These are phyloP conservation scores for Acrobasis consociella DNA, from an alignment of 2,888 invertebrate species.

Conservation along the genomic window DNA sequence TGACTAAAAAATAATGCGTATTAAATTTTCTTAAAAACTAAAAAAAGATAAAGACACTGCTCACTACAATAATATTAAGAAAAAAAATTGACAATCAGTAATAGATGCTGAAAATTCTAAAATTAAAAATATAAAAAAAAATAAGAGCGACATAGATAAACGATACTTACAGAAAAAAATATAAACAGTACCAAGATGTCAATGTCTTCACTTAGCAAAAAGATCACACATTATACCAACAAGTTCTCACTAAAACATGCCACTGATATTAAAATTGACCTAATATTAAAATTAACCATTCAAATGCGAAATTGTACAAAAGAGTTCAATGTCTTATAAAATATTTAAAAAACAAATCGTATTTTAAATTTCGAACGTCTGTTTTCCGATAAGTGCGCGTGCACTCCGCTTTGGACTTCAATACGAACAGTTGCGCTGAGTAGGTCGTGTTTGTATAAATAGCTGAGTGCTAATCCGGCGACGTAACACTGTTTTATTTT, in stretches of 20 bases:
- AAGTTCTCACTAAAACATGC: slow-evolving; percentile 6
- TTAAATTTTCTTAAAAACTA: too few species aligned
- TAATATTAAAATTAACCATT: slow-evolving; percentile 35
- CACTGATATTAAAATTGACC: background rate
- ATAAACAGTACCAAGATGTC: slow-evolving; percentile 22
- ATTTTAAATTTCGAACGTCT: slow-evolving; percentile 24
- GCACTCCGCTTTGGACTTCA: slow-evolving; percentile 51
- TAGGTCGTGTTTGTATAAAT: slow-evolving; percentile 68
- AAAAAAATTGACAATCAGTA: background rate
- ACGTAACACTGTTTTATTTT: slow-evolving; percentile 38
- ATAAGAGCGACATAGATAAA: slow-evolving; percentile 10
- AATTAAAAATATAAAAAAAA: slow-evolving; percentile 29
- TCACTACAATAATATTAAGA: too few species aligned
- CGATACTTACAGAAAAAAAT: slow-evolving; percentile 32
- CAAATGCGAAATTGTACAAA: slow-evolving; percentile 29
- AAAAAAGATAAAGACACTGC: too few species aligned
- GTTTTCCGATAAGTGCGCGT: slow-evolving; percentile 38
- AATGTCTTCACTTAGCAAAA: slow-evolving; percentile 40
- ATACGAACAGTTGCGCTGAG: slow-evolving; percentile 54
- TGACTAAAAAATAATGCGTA: too few species aligned
- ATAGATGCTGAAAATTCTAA: background rate
- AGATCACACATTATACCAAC: slow-evolving; percentile 45
- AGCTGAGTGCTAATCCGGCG: slow-evolving; percentile 47
- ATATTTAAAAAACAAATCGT: slow-evolving; percentile 10
- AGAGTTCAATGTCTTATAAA: slow-evolving; percentile 25